Conservation (phyloP, 2,797 vertebrate genomes). For the Melanotaenia maccullochi region DNA sequence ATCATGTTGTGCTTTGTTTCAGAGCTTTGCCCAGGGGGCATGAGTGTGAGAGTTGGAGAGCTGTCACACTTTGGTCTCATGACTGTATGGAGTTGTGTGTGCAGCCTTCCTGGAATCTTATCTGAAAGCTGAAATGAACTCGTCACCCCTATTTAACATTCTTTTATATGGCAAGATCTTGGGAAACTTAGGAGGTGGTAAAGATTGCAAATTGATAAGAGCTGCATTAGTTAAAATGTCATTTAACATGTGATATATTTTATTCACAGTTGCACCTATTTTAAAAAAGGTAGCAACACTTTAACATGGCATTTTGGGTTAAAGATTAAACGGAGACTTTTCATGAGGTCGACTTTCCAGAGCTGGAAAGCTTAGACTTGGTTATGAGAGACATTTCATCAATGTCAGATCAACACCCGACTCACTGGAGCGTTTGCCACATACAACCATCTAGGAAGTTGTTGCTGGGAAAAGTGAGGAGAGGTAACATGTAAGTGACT, state of each 20-base stretch:
- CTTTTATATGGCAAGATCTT: conserved; percentile 23
- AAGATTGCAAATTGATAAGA: conserved; percentile 20
- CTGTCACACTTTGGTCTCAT: conserved; percentile 70
- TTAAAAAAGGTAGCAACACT: neutral
- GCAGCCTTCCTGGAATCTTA: conserved; percentile 53
- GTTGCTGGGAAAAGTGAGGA: neutral
- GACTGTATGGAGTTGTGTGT: conserved; percentile 52
- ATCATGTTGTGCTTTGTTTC: conserved; percentile 27
- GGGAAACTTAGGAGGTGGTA: conserved; percentile 15
- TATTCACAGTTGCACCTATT: neutral
- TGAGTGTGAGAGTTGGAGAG: conserved; percentile 44
- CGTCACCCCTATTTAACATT: conserved; percentile 33
- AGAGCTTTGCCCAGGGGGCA: conserved; percentile 52
- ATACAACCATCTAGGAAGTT: neutral
- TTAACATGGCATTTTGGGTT: neutral
- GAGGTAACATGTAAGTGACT: neutral
- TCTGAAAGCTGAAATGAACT: conserved; percentile 42
- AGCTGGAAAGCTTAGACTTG: conserved; percentile 10
- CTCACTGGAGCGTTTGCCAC: neutral
- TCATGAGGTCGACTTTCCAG: neutral
- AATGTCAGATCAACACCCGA: too few relatives aligned
- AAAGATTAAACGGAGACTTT: neutral
- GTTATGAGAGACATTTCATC: neutral
- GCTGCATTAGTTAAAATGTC: neutral
- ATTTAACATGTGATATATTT: neutral